Conservation (phyloP, 2,113 vertebrate species). For the Micronycteris hirsuta region DNA sequence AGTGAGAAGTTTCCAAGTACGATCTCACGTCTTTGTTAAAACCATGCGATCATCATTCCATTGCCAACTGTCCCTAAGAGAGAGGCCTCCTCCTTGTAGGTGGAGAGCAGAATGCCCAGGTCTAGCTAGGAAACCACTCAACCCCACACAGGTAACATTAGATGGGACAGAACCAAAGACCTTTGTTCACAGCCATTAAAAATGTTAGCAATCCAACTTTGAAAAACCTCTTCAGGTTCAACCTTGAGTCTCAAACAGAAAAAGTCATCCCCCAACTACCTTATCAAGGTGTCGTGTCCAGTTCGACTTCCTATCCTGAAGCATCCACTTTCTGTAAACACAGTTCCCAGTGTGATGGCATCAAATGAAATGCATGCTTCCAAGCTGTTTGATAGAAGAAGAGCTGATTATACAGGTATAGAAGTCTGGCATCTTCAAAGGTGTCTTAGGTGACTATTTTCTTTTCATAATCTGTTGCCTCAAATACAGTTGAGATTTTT, state of each 20-base stretch:
- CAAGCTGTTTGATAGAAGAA: neutral
- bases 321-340: conserved; percentile 44
- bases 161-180: neutral
- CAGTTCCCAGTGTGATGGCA: neutral
- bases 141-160: neutral
- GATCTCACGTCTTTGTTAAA: neutral
- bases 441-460: neutral
- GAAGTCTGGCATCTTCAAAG: neutral
- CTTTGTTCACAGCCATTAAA: neutral
- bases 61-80: neutral
- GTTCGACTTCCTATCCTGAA: conserved; percentile 37
- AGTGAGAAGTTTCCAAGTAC: neutral
- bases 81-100: neutral
- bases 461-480: neutral
- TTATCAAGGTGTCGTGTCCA: neutral
- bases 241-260: neutral
- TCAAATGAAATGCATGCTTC: conserved; percentile 43
- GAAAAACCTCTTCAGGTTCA: conserved; percentile 1
- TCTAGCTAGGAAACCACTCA: neutral
- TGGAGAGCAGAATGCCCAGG: neutral
- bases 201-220: neutral
- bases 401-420: neutral
- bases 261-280: neutral
- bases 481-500: neutral
- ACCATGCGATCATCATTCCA: neutral